Base-by-base conservation (phyloP, 2,113 vertebrate species). In the Plecturocebus donacophilus region DNA sequence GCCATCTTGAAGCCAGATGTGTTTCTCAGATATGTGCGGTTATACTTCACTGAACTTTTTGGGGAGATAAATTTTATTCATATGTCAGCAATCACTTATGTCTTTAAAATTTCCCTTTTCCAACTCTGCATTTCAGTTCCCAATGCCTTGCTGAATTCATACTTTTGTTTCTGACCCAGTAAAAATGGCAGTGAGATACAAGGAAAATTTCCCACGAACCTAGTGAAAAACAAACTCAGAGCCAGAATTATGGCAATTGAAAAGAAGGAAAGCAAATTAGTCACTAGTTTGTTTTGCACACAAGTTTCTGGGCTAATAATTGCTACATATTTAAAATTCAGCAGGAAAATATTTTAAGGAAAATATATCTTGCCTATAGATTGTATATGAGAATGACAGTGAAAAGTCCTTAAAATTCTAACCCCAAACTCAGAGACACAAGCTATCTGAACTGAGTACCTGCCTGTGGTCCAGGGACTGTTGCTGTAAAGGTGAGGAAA, bases 1-100 rank as follows among this genome's bases (percentile, higher is more conserved):
- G 85, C 56, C 97, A 97, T 97, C 98, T 98, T 97, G 97, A 97
- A 98, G 71, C 95, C 97, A 98, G 97, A 97, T 97, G 97, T 97
- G 76, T 95, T 90, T 87, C 87, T 47, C 87, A 96, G 76, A 93
- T 94, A 87, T 85, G 38, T 64, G 87, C 84, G 76, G 68, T 94
- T 95, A 95, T 47, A 79, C 80, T 77, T 92, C 8, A 2, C 80
- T 92, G 90, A 96, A 96, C 66, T 96, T 97, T 96, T 23, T 1
- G 25, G 13, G 17, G 4, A 96, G 81, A 81, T 81, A 79, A 16
- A 90, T 92, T 96, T 96, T 92, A 84, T 58, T 94, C 52, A 82
- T 80, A 94, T 95, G 94, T 96, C 90, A 94, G 90, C 49, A 76
- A 75, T 94, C 87, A 77, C 77, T 95, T 92, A 93, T 82, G 90